These are phyloP conservation scores for Idris sp. DNA, from an alignment of 1,140 invertebrate species.

Conservation along the genomic window DNA sequence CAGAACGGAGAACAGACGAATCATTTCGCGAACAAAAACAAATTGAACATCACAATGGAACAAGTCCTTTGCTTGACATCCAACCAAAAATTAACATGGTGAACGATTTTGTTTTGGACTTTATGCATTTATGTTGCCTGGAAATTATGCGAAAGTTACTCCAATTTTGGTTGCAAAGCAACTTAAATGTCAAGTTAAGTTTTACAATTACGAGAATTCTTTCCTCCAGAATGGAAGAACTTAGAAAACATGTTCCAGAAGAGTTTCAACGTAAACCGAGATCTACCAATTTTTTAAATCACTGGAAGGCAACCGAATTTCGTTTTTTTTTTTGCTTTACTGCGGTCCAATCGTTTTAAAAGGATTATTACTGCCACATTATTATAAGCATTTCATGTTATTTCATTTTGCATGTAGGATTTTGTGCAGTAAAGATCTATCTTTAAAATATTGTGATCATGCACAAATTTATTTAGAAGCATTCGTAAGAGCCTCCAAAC, in stretches of 20 bases:
- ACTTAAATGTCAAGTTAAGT: background rate
- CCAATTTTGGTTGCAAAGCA: background rate
- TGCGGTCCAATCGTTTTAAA: background rate
- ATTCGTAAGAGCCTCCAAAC: too few species aligned
- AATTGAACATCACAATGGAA: slow-evolving; percentile 2
- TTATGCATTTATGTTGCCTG: slow-evolving; percentile 12
- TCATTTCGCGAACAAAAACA: slow-evolving; percentile 5
- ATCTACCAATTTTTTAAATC: background rate
- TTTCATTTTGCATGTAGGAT: too few species aligned
- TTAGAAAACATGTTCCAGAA: background rate
- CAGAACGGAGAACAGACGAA: background rate
- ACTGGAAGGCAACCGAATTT: slow-evolving; percentile 6
- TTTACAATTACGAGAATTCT: background rate
- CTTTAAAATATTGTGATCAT: too few species aligned
- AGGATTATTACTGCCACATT: background rate
- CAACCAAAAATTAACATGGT: slow-evolving; percentile 22
- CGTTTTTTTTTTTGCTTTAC: background rate
- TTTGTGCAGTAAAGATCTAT: too few species aligned
- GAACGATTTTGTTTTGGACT: slow-evolving; percentile 17
- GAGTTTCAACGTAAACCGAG: slow-evolving; percentile 9
- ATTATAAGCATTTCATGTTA: background rate
- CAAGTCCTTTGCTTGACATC: slow-evolving; percentile 3
- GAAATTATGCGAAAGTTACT: slow-evolving; percentile 14
- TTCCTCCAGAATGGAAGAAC: background rate
- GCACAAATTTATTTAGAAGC: too few species aligned